Base-by-base conservation (phyloP, 2,113 vertebrate species). In the human (Homo sapiens) region DNA sequence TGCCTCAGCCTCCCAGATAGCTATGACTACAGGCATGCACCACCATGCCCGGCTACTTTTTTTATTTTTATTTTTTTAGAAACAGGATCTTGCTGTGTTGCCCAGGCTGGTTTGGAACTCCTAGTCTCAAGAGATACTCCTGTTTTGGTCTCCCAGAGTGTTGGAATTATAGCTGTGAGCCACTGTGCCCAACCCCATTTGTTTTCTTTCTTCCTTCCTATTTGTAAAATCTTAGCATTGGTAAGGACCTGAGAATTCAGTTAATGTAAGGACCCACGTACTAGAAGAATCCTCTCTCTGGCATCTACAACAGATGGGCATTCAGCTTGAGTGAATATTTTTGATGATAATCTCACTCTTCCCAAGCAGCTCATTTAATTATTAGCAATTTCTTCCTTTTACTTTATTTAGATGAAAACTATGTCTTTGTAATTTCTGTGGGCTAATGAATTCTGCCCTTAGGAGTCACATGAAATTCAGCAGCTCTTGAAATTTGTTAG, bases 271-370 rank as follows among this genome's bases (percentile, higher is more conserved):
- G 35, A 70, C 64, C 30, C 27, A 66, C 61, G 57, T 92, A 61
- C 59, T 95, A 52, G 84, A 90, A 94, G 48, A 92, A 90, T 25
- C 40, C 8, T 94, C 93, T 98, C 85, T 85, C 57, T 91, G 89
- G 30, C 48, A 82, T 88, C 66, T 30, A 23, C 94, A 32, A 78
- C 43, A 93, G 48, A 43, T 48, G 20, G 64, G 4, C 70, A 27
- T 89, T 93, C 35, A 91, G 38, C 45, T 86, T 86, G 66, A 93
- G 52, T 78, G 22, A 79, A 32, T 91, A 81, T 82, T 96, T 96
- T 86, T 78, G 59, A 30, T 85, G 48, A 90, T 90, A 35, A 57
- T 84, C 73, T 50, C 61, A 90, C 48, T 76, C 35, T 94, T 95
- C 66, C 59, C 75, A 82, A 83, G 68, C 8, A 95, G 12, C 10